Percentiles rank a stretch among this genome's conserved stretches.
These are phyloP conservation scores for Nematopogon swammerdamellus DNA, from an alignment of 2,888 invertebrate species.

Conservation along the genomic window DNA sequence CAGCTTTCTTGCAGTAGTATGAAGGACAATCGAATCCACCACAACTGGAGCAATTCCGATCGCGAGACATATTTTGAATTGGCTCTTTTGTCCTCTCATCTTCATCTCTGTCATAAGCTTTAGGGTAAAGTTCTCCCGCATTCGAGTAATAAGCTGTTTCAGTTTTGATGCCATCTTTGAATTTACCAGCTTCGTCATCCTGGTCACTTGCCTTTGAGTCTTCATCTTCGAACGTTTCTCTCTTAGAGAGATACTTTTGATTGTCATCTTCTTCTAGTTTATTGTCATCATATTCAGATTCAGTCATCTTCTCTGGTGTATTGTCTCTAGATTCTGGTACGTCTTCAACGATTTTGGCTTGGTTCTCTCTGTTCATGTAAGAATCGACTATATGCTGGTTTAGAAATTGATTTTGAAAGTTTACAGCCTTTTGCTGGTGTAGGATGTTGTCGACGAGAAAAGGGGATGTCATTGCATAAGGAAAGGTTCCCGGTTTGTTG, in stretches of 20 bases:
- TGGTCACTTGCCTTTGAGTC: conserved; percentile 38
- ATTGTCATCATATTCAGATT: conserved; percentile 24
- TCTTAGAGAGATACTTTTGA: no score
- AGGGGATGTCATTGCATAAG: conserved; percentile 56
- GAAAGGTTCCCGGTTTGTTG: conserved; percentile 18
- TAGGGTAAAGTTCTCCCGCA: conserved; percentile 27
- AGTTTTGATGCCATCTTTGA: conserved; percentile 25
- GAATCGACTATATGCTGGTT: conserved; percentile 40
- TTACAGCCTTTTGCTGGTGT: conserved; percentile 53
- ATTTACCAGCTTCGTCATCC: conserved; percentile 23
- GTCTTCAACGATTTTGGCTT: no score
- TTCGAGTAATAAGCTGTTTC: conserved; percentile 16
- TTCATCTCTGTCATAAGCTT: conserved; percentile 28
- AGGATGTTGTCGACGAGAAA: conserved; percentile 61
- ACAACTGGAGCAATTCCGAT: conserved; percentile 50
- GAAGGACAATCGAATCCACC: conserved; percentile 55
- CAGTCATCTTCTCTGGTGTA: conserved; percentile 32
- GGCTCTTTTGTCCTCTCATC: conserved; percentile 30
- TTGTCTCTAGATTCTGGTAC: conserved; percentile 20
- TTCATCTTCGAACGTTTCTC: conserved; percentile 24
- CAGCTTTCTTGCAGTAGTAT: conserved; percentile 41
- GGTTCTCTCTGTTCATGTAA: conserved; percentile 1
- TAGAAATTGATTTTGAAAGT: conserved; percentile 48
- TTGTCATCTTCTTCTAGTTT: no score
- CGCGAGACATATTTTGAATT: conserved; percentile 32